These are phyloP conservation scores for Lethocerus indicus DNA, from an alignment of 1,140 invertebrate genomes.

Conservation along the genomic window DNA sequence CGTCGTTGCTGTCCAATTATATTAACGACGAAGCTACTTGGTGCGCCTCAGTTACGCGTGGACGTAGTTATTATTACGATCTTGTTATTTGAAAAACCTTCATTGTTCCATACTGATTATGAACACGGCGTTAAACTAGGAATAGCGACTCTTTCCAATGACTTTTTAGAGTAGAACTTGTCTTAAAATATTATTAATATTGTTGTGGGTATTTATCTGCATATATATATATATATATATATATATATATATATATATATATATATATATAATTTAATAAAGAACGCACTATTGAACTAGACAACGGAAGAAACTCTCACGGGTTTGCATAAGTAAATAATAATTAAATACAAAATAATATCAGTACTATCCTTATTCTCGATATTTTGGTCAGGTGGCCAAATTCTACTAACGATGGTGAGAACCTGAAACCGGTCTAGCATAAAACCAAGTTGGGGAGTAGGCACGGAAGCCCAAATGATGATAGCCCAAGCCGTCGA, in stretches of 20 bases:
- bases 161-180: too few species aligned
- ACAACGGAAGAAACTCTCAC: neutral
- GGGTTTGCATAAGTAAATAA: neutral
- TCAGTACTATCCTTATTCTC: too few species aligned
- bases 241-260: neutral
- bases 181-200: too few species aligned
- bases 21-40: neutral
- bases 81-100: neutral
- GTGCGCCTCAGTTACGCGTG: neutral
- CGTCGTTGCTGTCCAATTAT: too few species aligned
- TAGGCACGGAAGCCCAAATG: too few species aligned
- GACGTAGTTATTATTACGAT: neutral
- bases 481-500: too few species aligned
- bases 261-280: neutral
- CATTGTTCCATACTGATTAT: neutral
- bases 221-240: neutral
- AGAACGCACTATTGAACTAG: neutral
- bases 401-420: neutral
- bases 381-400: neutral
- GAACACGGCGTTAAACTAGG: neutral
- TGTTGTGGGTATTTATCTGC: neutral
- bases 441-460: too few species aligned
- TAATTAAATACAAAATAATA: neutral
- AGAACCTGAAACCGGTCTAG: too few species aligned
- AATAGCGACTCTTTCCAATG: neutral